Conservation (phyloP, 2,888 invertebrate species). For the Dasysyrphus albostriatus region DNA sequence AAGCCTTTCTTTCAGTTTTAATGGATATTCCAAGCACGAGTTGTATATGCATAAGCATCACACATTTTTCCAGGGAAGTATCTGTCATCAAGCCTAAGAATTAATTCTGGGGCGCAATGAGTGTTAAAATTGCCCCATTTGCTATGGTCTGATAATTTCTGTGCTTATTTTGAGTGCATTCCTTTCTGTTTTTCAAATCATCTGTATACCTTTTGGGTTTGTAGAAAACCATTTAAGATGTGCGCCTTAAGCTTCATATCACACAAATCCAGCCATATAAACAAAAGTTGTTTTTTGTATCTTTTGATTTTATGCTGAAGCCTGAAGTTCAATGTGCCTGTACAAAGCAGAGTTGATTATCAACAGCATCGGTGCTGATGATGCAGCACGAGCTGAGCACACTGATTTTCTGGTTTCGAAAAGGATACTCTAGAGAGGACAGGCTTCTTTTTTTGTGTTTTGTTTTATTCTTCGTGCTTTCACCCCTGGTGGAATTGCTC, state of each 20-base stretch:
- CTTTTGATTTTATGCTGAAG: constrained; percentile 41
- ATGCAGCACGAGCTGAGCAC: constrained; percentile 68
- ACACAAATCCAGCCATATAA: not conserved
- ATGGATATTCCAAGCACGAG: constrained; percentile 71
- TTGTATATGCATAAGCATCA: constrained; percentile 39
- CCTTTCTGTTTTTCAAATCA: not conserved
- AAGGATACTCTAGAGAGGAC: constrained; percentile 45
- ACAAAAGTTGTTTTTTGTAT: not conserved
- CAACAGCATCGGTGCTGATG: constrained; percentile 41
- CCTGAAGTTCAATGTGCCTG: constrained; percentile 70
- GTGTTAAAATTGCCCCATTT: not conserved
- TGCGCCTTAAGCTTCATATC: not conserved
- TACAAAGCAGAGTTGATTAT: constrained; percentile 58
- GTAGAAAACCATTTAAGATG: not conserved
- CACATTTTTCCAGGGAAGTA: constrained; percentile 4
- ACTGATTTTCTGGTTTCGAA: constrained; percentile 50
- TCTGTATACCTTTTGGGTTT: not conserved
- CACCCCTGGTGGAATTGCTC: not conserved
- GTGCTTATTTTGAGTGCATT: not conserved
- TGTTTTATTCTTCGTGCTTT: constrained; percentile 26
- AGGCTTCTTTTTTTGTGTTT: constrained; percentile 19
- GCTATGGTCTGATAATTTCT: not conserved
- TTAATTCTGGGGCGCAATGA: not conserved
- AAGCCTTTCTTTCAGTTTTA: constrained; percentile 26
- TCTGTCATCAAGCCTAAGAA: not conserved